These are phyloP conservation scores for Saccostrea echinata DNA, from an alignment of 1,140 invertebrate genomes.

Conservation along the genomic window DNA sequence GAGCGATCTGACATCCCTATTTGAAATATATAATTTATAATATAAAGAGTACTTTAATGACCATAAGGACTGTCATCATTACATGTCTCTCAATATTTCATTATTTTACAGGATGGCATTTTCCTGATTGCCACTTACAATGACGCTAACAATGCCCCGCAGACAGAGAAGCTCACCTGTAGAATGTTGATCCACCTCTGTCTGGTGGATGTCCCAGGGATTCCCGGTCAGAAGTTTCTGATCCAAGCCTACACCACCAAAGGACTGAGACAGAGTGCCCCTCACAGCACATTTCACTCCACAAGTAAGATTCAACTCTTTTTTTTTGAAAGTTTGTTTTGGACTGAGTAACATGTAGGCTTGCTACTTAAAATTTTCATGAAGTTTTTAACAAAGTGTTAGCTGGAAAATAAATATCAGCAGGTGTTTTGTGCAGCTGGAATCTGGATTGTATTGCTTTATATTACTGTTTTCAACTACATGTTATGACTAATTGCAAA, in stretches of 20 bases:
- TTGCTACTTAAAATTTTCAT: too few species aligned
- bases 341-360: too few species aligned
- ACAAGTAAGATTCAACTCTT: slow-evolving; percentile 47
- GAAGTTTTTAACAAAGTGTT: too few species aligned
- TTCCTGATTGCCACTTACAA: slow-evolving; percentile 53
- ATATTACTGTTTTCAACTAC: neutral
- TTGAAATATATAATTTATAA: too few species aligned
- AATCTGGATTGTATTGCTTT: too few species aligned
- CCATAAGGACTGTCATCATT: too few species aligned
- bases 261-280: slow-evolving; percentile 53
- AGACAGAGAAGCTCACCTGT: slow-evolving; percentile 51
- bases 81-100: neutral
- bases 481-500: slow-evolving; percentile 46
- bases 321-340: too few species aligned
- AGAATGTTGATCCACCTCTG: slow-evolving; percentile 41
- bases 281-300: slow-evolving; percentile 54
- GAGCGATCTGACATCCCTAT: too few species aligned
- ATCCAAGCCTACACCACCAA: slow-evolving; percentile 57
- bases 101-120: slow-evolving; percentile 29
- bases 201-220: slow-evolving; percentile 38
- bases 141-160: slow-evolving; percentile 29
- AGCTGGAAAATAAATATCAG: too few species aligned
- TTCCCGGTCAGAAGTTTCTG: slow-evolving; percentile 55
- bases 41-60: too few species aligned
- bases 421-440: too few species aligned